Base-by-base conservation (phyloP, 2,113 vertebrate species). In the Tretioscincus oriximinensis region DNA sequence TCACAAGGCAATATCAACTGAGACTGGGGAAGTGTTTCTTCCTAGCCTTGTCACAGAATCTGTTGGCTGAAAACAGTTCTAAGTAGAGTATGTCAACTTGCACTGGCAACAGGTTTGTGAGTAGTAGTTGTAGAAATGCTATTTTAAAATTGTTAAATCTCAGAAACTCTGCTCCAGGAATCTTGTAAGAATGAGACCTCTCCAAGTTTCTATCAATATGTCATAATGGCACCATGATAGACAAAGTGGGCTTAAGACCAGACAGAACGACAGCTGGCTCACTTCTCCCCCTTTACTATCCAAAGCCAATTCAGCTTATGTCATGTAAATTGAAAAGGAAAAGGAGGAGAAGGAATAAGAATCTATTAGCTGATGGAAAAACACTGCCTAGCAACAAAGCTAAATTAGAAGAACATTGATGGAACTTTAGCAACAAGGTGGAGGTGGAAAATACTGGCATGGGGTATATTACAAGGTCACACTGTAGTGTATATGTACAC, bases 281-380 rank as follows among this genome's bases (percentile, higher is more conserved):
- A 12, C 81, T 81, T 78, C 85, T 69, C 81, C 64, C 54, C 73
- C 81, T 88, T 67, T 88, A 68, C 86, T 67, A 82, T 84, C 67
- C 88, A 94, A 95, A 95, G 91, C 93, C 89, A 82, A 76, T 90
- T 92, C 87, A 89, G 87, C 91, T 82, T 79, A 18, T 93, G 91
- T 91, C 93, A 88, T 85, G 78, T 81, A 92, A 89, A 81, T 58
- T 58, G 54, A 18, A 58, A 58, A 58, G 89, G 87, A 29, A 16
- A 63, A 29, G 26, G 26, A 66, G 28, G 28, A 66, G n/a, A 16
- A 29, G 78, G 86, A 24, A 24, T 4, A 90, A 74, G 31, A 65
- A 66, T 70, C 85, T 88, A 76, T 74, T 77, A 80, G 86, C 77
- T 90, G 86, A 86, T 85, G 7, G 77, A 90, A 24, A 61, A 83